Conservation (phyloP, 2,888 invertebrate genomes). For the Flexamia atlantica region DNA sequence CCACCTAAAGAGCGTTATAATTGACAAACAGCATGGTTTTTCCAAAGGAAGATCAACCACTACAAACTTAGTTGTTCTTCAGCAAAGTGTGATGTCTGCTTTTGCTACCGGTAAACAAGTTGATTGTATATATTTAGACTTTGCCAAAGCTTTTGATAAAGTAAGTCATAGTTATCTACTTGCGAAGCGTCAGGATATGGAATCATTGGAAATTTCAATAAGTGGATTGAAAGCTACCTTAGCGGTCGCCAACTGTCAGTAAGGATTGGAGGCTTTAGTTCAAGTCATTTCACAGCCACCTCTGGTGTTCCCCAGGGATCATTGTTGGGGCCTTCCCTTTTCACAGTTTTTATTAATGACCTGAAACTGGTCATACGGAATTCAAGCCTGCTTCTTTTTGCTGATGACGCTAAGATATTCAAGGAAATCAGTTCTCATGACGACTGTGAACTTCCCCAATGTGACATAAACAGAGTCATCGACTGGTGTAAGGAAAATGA, state of each 20-base stretch:
- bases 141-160: conserved; percentile 44
- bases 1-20: conserved; percentile 2
- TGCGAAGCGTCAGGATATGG: conserved; percentile 47
- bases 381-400: background rate
- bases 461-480: too few species aligned
- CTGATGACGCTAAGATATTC: background rate
- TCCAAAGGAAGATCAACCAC: background rate
- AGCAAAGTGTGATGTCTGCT: conserved; percentile 2
- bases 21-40: conserved; percentile 31
- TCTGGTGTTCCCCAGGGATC: conserved; percentile 53
- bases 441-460: too few species aligned
- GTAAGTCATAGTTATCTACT: conserved; percentile 18
- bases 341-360: conserved; percentile 45
- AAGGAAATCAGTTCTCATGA: background rate
- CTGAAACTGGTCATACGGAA: background rate
- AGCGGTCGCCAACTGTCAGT: background rate
- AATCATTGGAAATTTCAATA: background rate
- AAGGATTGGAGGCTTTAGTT: background rate
- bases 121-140: conserved; percentile 2
- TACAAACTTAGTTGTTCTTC: conserved; percentile 8
- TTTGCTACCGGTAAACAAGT: conserved; percentile 10
- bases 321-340: conserved; percentile 30
- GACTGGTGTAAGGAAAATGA: too few species aligned
- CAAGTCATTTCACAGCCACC: background rate
- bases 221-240: conserved; percentile 27